Percentiles rank a stretch among this genome's conserved stretches.
Evolutionary conservation across 2,888 invertebrate species (phyloP).

Genomic region (Platycheirus albimanus): DNA sequence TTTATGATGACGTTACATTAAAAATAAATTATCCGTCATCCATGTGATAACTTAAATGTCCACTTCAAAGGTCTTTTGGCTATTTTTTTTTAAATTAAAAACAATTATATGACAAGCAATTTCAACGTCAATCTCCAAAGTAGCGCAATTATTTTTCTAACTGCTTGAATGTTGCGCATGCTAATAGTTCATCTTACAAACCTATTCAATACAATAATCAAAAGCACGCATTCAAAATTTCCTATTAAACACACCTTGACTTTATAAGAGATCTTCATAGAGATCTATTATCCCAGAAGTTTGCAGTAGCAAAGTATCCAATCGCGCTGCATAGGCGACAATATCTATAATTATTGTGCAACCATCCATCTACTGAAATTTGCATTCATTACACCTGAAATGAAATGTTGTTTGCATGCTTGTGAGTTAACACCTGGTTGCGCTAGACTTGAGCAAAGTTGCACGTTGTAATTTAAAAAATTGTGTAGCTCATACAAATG

Average conservation of each 20-base stretch:
- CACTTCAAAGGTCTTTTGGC: conserved; percentile 28
- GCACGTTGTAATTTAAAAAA: conserved; percentile 25
- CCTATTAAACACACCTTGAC: background rate
- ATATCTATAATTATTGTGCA: conserved; percentile 12
- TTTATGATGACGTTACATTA: no score
- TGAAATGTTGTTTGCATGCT: conserved; percentile 28
- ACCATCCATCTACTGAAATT: conserved; percentile 9
- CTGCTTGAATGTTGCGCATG: conserved; percentile 37
- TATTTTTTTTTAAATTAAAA: no score
- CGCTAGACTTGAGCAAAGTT: conserved; percentile 33
- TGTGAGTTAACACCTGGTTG: conserved; percentile 63
- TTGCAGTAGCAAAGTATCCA: background rate
- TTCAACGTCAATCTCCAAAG: conserved; percentile 35
- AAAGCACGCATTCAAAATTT: conserved; percentile 35
- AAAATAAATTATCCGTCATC: background rate
- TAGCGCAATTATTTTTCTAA: conserved; percentile 39
- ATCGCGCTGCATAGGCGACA: background rate
- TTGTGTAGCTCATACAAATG: background rate
- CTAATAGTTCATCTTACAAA: conserved; percentile 36
- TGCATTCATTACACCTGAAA: background rate
- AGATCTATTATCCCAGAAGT: background rate
- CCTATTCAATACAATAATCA: conserved; percentile 4
- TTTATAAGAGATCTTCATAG: background rate
- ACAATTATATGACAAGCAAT: conserved; percentile 11
- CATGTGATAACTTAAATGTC: background rate